phyloP scores from a whole-genome alignment of 2,888 invertebrate genomes.

The Dryomyza anilis region DNA sequence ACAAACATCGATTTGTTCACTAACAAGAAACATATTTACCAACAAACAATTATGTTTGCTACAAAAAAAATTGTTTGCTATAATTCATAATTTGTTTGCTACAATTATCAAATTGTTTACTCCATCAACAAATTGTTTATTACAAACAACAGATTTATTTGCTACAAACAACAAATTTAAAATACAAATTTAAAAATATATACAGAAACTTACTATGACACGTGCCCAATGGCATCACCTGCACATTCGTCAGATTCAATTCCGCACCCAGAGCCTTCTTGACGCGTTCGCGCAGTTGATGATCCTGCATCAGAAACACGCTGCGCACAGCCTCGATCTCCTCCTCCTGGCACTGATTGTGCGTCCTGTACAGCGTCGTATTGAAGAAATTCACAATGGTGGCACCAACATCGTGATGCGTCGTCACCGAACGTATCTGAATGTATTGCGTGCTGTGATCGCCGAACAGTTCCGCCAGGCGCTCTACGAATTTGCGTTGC shows the following conservation, averaged over 20 bases:
- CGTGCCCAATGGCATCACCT: conserved; percentile 63
- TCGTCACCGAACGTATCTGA: conserved; percentile 71
- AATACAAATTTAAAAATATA: not conserved
- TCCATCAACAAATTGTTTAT: not conserved
- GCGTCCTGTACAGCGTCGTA: conserved; percentile 64
- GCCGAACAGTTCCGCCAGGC: conserved; percentile 76
- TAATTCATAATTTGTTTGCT: too few relatives aligned
- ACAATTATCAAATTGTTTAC: too few relatives aligned
- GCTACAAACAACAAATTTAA: not conserved
- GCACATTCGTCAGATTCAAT: conserved; percentile 66
- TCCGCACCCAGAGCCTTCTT: conserved; percentile 68
- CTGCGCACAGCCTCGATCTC: conserved; percentile 76
- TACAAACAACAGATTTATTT: not conserved
- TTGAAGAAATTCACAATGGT: conserved; percentile 82
- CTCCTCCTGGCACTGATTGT: conserved; percentile 73
- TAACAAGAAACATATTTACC: too few relatives aligned
- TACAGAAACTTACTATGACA: conserved; percentile 66
- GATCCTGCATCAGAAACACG: conserved; percentile 72
- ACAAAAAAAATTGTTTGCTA: too few relatives aligned
- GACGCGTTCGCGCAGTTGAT: conserved; percentile 63
- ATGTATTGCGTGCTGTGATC: conserved; percentile 77
- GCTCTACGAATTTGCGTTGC: conserved; percentile 82
- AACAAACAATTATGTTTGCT: too few relatives aligned
- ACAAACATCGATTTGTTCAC: too few relatives aligned
- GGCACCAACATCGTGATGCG: conserved; percentile 63